Conservation (phyloP, 1,140 invertebrate genomes). For the Hyposmocoma kahamanoa region DNA sequence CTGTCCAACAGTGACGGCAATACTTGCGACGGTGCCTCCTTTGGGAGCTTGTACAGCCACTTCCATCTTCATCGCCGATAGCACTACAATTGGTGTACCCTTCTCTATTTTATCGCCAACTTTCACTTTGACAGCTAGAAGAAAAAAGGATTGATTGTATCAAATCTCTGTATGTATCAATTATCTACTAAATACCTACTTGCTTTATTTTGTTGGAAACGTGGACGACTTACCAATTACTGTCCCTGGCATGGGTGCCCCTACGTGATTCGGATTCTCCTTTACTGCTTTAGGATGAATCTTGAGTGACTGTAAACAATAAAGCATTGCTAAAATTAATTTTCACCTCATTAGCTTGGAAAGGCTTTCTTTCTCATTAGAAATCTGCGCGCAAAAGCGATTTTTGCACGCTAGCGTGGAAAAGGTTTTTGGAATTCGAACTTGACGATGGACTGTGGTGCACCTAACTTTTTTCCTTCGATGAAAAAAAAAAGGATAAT, state of each 20-base stretch:
- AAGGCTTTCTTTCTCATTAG: no score
- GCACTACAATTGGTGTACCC: slow-evolving; percentile 92
- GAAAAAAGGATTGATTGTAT: slow-evolving; percentile 5
- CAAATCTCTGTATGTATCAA: no score
- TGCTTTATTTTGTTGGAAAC: no score
- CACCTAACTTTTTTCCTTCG: no score
- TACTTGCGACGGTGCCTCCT: slow-evolving; percentile 86
- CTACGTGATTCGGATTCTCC: slow-evolving; percentile 90
- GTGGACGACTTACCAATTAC: slow-evolving; percentile 87
- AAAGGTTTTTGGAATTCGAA: no score
- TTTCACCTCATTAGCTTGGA: no score
- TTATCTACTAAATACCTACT: no score
- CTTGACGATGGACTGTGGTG: no score
- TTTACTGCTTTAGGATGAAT: slow-evolving; percentile 97
- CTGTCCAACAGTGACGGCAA: slow-evolving; percentile 88
- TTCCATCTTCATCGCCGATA: slow-evolving; percentile 99
- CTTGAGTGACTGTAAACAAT: slow-evolving; percentile 93
- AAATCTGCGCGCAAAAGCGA: no score
- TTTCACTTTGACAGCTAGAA: slow-evolving; percentile 84
- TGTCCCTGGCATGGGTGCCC: slow-evolving; percentile 98
- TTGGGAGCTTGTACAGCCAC: slow-evolving; percentile 97
- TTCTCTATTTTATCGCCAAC: slow-evolving; percentile 93
- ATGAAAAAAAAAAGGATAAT: no score
- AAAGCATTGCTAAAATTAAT: no score
- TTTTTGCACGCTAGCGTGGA: no score